Evolutionary conservation across 92 coral and sea anemone species (phyloP), one percentile per base, ranked within the genome.

Genomic region (Phenganax subtilis): DNA sequence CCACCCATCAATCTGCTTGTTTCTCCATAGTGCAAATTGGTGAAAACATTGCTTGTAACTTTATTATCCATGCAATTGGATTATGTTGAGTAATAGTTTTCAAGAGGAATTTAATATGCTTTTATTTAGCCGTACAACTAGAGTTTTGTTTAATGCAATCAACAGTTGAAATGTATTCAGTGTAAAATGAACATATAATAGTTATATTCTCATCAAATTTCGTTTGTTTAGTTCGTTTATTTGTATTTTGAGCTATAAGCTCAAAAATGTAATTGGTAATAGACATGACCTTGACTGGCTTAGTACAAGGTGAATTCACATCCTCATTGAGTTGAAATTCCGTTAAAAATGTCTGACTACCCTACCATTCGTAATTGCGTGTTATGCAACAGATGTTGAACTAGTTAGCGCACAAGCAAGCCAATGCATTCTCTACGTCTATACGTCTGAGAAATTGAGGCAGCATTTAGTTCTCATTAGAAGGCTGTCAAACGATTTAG

Each of bases 291-390:
- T 51, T 79, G 52, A 37, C 47, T 5, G 47, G 5, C 47, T 37
- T 37, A 5, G 51, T 9, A 37, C 11, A 65, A 79, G 74, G 83
- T 65, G 74, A 79, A 65, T 55, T 79, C 12, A n/a, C 27, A 59
- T 77, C 59, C 51, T 76, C 17, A 58, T 2, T 30, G 52, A 71
- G 53, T 60, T 79, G 63, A 28, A 79, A 79, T 79, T 62, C 74
- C 81, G 10, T 12, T 30, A 37, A 37, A 37, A 37, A 0, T 20
- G 25, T 20, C 2, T 37, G 47, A 37, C 47, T 37, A 37, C 47
- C 47, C 47, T 37, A 37, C 47, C 47, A 37, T 37, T 37, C 47
- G 5, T 37, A 37, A 37, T 37, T 37, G 47, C 47, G 47, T 37
- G 47, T 37, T 37, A 37, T 37, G 47, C 47, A 68, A 68, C 73